Evolutionary conservation across 2,113 vertebrate species (phyloP), one percentile per base, ranked within the genome.

Genomic region (Hippocampus barbouri): DNA sequence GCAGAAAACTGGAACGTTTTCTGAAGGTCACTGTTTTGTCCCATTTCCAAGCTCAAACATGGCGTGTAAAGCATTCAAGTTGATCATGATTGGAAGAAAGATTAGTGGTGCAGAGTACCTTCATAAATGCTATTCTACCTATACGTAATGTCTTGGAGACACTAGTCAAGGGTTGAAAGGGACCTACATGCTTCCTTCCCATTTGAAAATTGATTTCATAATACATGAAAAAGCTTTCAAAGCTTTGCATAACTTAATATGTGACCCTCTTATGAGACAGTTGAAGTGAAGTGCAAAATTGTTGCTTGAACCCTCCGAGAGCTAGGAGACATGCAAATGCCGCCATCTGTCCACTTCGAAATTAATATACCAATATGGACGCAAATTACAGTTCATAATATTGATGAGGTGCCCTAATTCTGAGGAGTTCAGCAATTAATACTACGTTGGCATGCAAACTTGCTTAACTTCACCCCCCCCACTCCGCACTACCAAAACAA

Each of bases 191-290:
- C 71, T 57, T 49, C 8, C 20, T 59, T 15, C 66, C 45, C 51
- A 62, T 83, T 87, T 81, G 71, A 78, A 85, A 85, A 86, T 83
- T 66, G 70, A 88, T 89, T 88, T 83, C 72, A 85, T 85, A 85
- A 91, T 86, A 91, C 88, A 89, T 84, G 83, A 79, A 89, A 89
- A 88, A 59, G 89, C 88, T 91, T 91, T 91, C 87, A 89, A 83
- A 85, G 81, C 68, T 64, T 51, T 1, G 54, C 83, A 83, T 84
- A 86, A 78, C 83, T 87, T 87, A 88, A 89, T 88, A 77, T 72
- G 72, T 83, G 85, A 86, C 83, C 85, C 84, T 89, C 85, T 89
- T 86, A 85, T 79, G 80, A 85, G 80, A 83, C 79, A 82, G 84
- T 85, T 82, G 79, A 84, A 81, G 72, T 83, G 80, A 88, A 88